phyloP scores from a whole-genome alignment of 1,140 invertebrate genomes.

The Diuraphis noxia region DNA sequence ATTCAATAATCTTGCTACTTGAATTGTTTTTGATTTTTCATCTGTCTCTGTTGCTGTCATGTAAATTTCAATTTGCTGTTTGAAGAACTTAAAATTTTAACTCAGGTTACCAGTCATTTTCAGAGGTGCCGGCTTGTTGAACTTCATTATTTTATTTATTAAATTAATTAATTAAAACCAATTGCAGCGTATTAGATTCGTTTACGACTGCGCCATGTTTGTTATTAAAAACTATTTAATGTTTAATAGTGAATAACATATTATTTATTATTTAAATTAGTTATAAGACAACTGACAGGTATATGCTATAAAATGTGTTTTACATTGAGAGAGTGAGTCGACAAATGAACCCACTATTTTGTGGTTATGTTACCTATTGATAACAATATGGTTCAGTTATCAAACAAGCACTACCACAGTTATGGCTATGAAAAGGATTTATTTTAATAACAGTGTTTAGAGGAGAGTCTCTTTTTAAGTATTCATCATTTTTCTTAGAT shows the following conservation, averaged over 20 bases:
- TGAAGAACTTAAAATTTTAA: background rate
- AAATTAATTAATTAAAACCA: background rate
- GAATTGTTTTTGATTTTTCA: background rate
- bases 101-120: background rate
- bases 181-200: background rate
- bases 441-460: background rate
- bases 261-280: no score
- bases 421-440: background rate
- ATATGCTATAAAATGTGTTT: no score
- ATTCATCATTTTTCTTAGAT: constrained; percentile 12
- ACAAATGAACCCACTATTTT: no score
- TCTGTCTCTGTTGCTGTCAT: background rate
- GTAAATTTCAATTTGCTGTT: background rate
- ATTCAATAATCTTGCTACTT: constrained; percentile 6
- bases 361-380: no score
- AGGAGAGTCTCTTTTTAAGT: background rate
- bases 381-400: no score
- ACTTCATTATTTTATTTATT: background rate
- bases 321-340: no score
- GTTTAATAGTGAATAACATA: no score
- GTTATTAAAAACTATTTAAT: no score
- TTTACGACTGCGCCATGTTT: background rate
- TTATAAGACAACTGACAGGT: no score
- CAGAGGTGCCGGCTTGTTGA: background rate
- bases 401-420: background rate